Evolutionary conservation across 1,140 invertebrate genomes (phyloP).

Genomic region (Tetranychus urticae): DNA sequence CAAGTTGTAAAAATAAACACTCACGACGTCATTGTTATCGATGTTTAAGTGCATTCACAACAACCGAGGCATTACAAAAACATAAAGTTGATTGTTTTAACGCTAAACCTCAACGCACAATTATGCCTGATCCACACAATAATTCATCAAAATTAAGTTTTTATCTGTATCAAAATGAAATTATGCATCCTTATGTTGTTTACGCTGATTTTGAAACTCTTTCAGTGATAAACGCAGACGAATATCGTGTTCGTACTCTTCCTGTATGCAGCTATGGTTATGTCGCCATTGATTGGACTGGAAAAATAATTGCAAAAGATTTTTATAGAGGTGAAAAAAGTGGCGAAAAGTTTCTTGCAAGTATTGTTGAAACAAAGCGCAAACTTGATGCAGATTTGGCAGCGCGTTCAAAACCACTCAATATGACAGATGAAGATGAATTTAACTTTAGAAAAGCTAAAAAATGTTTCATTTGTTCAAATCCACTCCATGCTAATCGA

Average conservation of each 20-base stretch:
- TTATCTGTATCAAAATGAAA: background rate
- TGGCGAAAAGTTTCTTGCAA: background rate
- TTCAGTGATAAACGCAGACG: background rate
- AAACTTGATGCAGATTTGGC: background rate
- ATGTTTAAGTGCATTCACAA: background rate
- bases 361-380: background rate
- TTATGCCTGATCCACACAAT: background rate
- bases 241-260: background rate
- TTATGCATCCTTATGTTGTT: background rate
- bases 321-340: background rate
- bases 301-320: background rate
- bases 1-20: background rate
- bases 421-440: background rate
- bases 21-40: background rate
- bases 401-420: background rate
- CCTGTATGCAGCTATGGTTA: background rate
- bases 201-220: background rate
- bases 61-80: background rate
- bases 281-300: background rate
- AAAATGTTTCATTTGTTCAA: background rate
- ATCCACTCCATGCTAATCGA: background rate
- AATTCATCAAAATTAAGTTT: background rate
- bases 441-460: background rate
- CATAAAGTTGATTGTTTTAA: background rate
- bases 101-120: background rate